Evolutionary conservation across 2,113 vertebrate genomes (phyloP).

Genomic region (Motacilla alba): DNA sequence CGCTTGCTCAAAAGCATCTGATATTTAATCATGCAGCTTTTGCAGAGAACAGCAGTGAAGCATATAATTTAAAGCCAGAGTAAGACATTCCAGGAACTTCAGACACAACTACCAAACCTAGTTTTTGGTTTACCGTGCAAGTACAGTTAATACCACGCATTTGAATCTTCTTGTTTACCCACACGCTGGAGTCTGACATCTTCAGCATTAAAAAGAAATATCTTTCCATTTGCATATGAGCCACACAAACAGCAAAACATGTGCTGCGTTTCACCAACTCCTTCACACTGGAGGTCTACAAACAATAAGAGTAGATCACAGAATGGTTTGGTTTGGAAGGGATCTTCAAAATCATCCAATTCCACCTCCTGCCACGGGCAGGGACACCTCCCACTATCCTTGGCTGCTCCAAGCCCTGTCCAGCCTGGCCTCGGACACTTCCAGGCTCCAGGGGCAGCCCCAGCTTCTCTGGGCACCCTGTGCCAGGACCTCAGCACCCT

Average conservation of each 20-base stretch:
- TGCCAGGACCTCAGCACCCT: neutral
- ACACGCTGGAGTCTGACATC: neutral
- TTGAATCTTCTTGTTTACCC: neutral
- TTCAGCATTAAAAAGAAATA: neutral
- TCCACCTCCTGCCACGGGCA: neutral
- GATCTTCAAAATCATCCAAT: neutral
- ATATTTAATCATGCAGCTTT: neutral
- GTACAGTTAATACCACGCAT: neutral
- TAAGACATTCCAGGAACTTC: neutral
- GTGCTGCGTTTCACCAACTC: fast-evolving
- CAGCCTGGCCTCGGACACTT: neutral
- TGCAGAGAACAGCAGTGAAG: neutral
- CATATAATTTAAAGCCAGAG: neutral
- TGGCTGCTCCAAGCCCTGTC: fast-evolving
- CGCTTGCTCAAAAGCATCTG: neutral
- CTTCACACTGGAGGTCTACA: neutral
- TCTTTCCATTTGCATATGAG: neutral
- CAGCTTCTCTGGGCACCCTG: neutral
- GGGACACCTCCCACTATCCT: neutral
- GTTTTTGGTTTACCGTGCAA: neutral
- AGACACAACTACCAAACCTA: neutral
- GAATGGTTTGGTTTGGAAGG: neutral
- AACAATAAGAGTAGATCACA: neutral
- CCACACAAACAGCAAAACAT: neutral
- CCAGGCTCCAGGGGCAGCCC: neutral